Percentiles rank a stretch among this genome's conserved stretches.
Conservation (phyloP, 2,888 invertebrate genomes). For the Heliconius erato region DNA sequence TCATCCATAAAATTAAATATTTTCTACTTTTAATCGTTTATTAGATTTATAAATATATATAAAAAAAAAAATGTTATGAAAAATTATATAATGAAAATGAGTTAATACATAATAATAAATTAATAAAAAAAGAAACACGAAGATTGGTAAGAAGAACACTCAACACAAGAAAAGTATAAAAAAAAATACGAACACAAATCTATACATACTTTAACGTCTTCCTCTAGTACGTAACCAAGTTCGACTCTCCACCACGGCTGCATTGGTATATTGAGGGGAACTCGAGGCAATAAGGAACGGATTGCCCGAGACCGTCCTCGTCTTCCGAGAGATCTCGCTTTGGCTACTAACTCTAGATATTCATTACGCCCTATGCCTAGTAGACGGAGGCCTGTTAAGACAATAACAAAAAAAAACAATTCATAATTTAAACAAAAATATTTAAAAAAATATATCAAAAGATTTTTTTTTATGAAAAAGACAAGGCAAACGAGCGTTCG, state of each 20-base stretch:
- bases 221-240: slow-evolving; percentile 95
- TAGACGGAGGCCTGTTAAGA: slow-evolving; percentile 90
- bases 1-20: background rate
- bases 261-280: slow-evolving; percentile 92
- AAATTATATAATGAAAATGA: background rate
- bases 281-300: slow-evolving; percentile 89
- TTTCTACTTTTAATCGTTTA: background rate
- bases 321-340: slow-evolving; percentile 88
- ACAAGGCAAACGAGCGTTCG: too few relatives aligned
- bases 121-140: background rate
- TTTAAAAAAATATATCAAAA: too few relatives aligned
- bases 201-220: slow-evolving; percentile 91
- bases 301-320: slow-evolving; percentile 89
- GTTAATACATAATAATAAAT: slow-evolving; percentile 2
- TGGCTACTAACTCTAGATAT: slow-evolving; percentile 96
- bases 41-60: too few relatives aligned
- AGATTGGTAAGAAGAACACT: background rate
- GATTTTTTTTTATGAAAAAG: too few relatives aligned
- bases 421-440: background rate
- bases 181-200: background rate
- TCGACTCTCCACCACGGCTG: slow-evolving; percentile 98
- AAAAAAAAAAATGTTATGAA: too few relatives aligned
- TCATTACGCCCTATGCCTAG: slow-evolving; percentile 98
- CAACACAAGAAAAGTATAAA: background rate
- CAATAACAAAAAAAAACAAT: background rate